phyloP scores from a whole-genome alignment of 2,888 invertebrate species.

The Podotricha telesiphe region DNA sequence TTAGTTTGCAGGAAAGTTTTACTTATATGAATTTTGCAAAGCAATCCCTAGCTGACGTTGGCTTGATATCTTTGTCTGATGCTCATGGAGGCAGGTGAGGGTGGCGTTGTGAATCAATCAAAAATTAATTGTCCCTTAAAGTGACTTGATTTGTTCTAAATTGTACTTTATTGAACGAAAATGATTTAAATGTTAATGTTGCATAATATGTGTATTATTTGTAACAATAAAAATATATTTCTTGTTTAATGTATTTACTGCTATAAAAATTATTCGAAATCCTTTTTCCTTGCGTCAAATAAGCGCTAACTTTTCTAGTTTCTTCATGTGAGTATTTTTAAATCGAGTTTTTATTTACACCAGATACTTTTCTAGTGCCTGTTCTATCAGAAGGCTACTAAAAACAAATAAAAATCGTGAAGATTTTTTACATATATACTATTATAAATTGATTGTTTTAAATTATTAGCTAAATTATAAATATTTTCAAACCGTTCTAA shows the following conservation, averaged over 20 bases:
- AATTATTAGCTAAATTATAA: neutral
- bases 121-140: slow-evolving; percentile 71
- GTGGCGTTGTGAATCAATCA: slow-evolving; percentile 74
- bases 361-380: too few relatives aligned
- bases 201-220: neutral
- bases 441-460: too few relatives aligned
- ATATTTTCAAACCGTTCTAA: slow-evolving; percentile 8
- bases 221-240: too few relatives aligned
- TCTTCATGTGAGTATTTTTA: too few relatives aligned
- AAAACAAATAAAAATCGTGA: too few relatives aligned
- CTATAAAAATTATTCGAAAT: too few relatives aligned
- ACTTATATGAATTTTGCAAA: slow-evolving; percentile 75
- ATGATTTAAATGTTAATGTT: neutral
- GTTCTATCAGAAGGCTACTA: too few relatives aligned
- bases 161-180: slow-evolving; percentile 11
- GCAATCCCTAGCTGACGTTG: slow-evolving; percentile 76
- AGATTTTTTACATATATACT: too few relatives aligned
- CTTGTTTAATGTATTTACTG: too few relatives aligned
- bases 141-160: slow-evolving; percentile 53
- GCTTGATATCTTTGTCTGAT: slow-evolving; percentile 80
- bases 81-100: slow-evolving; percentile 62
- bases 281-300: too few relatives aligned
- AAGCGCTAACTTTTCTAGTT: too few relatives aligned
- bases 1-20: slow-evolving; percentile 68
- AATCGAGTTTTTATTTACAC: too few relatives aligned